Percentiles rank a stretch among this genome's conserved stretches.
Conservation (phyloP, 1,140 invertebrate genomes). For the Musca vetustissima region DNA sequence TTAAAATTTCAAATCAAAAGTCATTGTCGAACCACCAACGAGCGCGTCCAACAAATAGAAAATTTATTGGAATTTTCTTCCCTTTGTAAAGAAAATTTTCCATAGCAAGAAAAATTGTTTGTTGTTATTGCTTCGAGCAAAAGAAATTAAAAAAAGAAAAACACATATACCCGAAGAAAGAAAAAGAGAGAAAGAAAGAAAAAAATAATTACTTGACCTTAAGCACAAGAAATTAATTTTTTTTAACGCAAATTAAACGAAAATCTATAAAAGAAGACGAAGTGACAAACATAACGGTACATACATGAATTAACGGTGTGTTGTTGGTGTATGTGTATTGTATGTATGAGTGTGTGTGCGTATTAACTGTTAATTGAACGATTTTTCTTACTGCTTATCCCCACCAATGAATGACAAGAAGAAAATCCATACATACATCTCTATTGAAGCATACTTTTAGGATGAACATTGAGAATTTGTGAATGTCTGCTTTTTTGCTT, state of each 20-base stretch:
- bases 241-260: too few relatives aligned
- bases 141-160: conserved; percentile 9
- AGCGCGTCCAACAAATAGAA: conserved; percentile 18
- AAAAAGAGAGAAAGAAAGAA: not conserved
- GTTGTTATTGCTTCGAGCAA: conserved; percentile 1
- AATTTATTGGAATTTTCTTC: conserved; percentile 21
- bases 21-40: conserved; percentile 13
- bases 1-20: conserved; percentile 24
- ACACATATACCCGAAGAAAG: not conserved
- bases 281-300: conserved; percentile 19
- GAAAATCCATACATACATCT: conserved; percentile 2
- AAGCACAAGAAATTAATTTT: conserved; percentile 17
- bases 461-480: conserved; percentile 1
- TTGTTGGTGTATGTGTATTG: conserved; percentile 6
- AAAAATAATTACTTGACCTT: not conserved
- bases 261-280: conserved; percentile 14
- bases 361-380: conserved; percentile 22
- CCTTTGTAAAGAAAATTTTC: conserved; percentile 10
- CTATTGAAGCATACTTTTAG: conserved; percentile 15
- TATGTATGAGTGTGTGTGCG: conserved; percentile 7
- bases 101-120: conserved; percentile 9
- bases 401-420: conserved; percentile 11
- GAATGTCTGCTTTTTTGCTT: not conserved
- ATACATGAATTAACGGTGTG: conserved; percentile 4
- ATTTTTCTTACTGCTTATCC: conserved; percentile 1